Percentiles rank a stretch among this genome's conserved stretches.
Evolutionary conservation across 2,888 invertebrate genomes (phyloP).

Genomic region (Chrysina gloriosa): DNA sequence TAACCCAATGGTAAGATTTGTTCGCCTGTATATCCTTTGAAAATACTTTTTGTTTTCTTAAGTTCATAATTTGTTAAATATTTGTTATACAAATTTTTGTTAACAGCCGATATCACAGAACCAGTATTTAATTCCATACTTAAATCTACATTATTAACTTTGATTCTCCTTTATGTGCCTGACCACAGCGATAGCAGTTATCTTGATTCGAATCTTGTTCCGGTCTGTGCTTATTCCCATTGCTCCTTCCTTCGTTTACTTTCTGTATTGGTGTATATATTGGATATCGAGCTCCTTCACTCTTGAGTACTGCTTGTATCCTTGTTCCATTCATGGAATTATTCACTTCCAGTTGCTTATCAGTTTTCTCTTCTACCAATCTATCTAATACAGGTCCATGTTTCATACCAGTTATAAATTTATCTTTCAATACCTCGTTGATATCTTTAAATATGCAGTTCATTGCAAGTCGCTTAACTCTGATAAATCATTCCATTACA

Average conservation of each 20-base stretch:
- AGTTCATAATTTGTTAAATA: neutral
- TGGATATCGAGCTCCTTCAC: neutral
- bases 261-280: neutral
- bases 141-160: neutral
- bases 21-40: neutral
- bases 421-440: neutral
- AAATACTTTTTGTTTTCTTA: neutral
- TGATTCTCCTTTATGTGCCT: neutral
- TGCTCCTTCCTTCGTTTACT: neutral
- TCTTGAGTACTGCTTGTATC: neutral
- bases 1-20: neutral
- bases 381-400: neutral
- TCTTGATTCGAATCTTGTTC: neutral
- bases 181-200: neutral
- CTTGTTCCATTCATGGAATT: neutral
- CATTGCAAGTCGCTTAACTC: neutral
- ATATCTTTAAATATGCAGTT: neutral
- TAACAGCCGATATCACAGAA: neutral
- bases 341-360: neutral
- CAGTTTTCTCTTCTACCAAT: neutral
- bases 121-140: neutral
- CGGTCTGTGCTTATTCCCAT: neutral
- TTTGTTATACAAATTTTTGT: neutral
- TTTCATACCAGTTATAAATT: constrained; percentile 2
- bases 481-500: neutral